Evolutionary conservation across 1,140 invertebrate genomes (phyloP).

Genomic region (Danaus plexippus): DNA sequence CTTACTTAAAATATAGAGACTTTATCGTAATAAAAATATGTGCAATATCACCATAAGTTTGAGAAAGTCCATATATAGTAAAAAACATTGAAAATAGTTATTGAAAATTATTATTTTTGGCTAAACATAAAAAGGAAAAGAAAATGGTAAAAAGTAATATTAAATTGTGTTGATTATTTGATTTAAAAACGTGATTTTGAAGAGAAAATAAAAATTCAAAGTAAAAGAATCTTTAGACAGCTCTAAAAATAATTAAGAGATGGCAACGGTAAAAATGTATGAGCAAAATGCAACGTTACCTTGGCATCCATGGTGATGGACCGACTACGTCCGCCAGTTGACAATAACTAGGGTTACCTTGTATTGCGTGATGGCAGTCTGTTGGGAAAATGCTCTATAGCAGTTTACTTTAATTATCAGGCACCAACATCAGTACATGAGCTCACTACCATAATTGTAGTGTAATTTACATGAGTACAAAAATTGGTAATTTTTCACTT

Average conservation of each 20-base stretch:
- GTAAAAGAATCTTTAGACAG: slow-evolving; percentile 1
- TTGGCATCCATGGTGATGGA: slow-evolving; percentile 39
- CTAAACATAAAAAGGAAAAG: too few species aligned
- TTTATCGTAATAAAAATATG: too few species aligned
- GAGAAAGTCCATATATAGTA: too few species aligned
- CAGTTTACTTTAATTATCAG: slow-evolving; percentile 35
- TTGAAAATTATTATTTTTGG: too few species aligned
- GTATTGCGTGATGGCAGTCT: slow-evolving; percentile 30
- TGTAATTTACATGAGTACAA: too few species aligned
- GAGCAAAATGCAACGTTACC: slow-evolving; percentile 22
- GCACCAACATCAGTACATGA: slow-evolving; percentile 13
- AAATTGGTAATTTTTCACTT: too few species aligned
- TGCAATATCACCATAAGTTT: too few species aligned
- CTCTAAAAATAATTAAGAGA: background rate
- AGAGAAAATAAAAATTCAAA: background rate
- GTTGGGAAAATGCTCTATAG: slow-evolving; percentile 35
- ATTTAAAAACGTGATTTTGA: slow-evolving; percentile 8
- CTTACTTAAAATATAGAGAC: too few species aligned
- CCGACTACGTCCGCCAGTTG: slow-evolving; percentile 32
- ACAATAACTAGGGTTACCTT: slow-evolving; percentile 35
- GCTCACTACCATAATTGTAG: too few species aligned
- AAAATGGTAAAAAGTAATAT: too few species aligned
- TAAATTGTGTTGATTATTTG: slow-evolving; percentile 18
- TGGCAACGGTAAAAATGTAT: too few species aligned
- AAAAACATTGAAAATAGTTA: too few species aligned